Evolutionary conservation across 2,113 vertebrate genomes (phyloP).

Genomic region (Eulemur macaco): DNA sequence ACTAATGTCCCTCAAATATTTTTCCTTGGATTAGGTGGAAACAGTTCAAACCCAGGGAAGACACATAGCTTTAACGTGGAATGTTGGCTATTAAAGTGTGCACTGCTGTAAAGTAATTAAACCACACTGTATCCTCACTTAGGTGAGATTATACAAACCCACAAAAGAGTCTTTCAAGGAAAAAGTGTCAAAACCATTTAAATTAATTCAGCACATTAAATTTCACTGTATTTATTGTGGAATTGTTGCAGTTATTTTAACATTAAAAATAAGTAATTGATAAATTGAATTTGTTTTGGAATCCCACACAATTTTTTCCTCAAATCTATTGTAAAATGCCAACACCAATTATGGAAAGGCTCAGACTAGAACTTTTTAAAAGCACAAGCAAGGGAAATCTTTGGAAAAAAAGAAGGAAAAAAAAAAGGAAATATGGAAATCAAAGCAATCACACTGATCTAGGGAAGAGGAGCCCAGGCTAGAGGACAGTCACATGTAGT

Average conservation of each 20-base stretch:
- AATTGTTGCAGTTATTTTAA: constrained; percentile 41
- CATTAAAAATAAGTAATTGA: constrained; percentile 50
- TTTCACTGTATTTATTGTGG: background rate
- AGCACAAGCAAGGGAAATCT: background rate
- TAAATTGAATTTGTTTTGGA: constrained; percentile 46
- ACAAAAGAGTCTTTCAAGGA: constrained; percentile 34
- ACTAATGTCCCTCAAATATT: constrained; percentile 72
- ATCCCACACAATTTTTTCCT: constrained; percentile 15
- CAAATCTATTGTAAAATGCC: constrained; percentile 3
- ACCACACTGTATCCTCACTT: constrained; percentile 2
- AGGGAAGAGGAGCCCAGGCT: background rate
- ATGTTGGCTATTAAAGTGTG: background rate
- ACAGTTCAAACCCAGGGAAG: constrained; percentile 67
- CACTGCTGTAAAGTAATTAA: constrained; percentile 44
- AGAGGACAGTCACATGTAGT: background rate
- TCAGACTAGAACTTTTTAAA: background rate
- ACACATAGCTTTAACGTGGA: constrained; percentile 40
- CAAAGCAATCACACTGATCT: background rate
- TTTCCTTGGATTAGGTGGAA: constrained; percentile 61
- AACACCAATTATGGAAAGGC: background rate
- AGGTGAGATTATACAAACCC: constrained; percentile 36
- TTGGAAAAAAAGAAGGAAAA: background rate
- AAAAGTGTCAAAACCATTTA: constrained; percentile 37
- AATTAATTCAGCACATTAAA: constrained; percentile 38
- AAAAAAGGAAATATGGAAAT: background rate